These are phyloP conservation scores for Muntiacus muntjak DNA, from an alignment of 2,113 vertebrate genomes.

Conservation along the genomic window DNA sequence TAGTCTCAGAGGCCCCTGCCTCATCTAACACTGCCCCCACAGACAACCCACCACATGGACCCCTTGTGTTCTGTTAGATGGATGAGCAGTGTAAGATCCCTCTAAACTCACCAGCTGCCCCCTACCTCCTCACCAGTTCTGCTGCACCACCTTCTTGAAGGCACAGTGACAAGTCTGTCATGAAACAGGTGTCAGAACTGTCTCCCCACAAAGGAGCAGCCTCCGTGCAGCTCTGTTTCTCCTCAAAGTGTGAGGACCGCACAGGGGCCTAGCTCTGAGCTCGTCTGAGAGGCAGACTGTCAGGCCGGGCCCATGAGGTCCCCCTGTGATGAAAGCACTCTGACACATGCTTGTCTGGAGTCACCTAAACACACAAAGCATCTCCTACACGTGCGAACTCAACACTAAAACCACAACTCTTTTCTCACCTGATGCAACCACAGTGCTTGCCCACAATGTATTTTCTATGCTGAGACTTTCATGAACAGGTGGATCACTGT, in stretches of 20 bases:
- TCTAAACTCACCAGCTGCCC: neutral
- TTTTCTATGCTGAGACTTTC: conserved; percentile 98
- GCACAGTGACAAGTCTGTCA: neutral
- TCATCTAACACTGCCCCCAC: fast-evolving
- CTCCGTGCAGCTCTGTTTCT: neutral
- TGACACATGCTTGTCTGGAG: neutral
- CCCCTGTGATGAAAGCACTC: neutral
- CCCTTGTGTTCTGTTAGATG: neutral
- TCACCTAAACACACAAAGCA: neutral
- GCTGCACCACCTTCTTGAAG: neutral
- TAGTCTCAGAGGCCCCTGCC: too few species aligned
- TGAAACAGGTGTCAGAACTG: neutral
- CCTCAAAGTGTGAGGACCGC: fast-evolving
- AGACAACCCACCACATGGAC: neutral
- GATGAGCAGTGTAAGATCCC: neutral
- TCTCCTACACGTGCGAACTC: fast-evolving
- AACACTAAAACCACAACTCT: neutral
- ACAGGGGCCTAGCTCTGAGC: fast-evolving
- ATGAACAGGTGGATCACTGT: conserved; percentile 90
- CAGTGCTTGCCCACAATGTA: conserved; percentile 96
- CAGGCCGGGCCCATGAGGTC: too few species aligned
- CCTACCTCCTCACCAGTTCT: neutral
- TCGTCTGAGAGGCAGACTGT: too few species aligned
- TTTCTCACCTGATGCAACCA: conserved; percentile 94
- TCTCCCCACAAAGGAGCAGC: neutral